These are phyloP conservation scores for Agrilus planipennis DNA, from an alignment of 1,140 invertebrate species.

Conservation along the genomic window DNA sequence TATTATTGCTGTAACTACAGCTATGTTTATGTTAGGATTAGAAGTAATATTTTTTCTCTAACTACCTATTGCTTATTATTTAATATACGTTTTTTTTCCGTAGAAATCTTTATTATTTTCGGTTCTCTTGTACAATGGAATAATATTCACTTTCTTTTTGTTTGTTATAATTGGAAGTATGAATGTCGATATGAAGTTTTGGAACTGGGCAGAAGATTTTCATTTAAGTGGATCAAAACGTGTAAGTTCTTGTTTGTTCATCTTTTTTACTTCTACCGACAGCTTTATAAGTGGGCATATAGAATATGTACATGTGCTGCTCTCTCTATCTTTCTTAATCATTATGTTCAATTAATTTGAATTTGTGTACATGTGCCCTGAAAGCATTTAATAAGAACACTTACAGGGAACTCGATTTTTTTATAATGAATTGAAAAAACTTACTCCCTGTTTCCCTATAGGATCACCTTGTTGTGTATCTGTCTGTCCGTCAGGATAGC, in stretches of 20 bases:
- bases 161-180: constrained; percentile 31
- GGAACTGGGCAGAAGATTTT: constrained; percentile 27
- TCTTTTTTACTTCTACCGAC: constrained; percentile 10
- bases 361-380: no score
- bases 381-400: no score
- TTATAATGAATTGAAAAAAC: no score
- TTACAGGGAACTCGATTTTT: no score
- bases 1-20: constrained; percentile 49
- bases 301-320: no score
- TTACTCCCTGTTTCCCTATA: no score
- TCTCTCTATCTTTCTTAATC: no score
- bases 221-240: constrained; percentile 15
- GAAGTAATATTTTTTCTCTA: constrained; percentile 37
- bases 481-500: no score
- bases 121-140: constrained; percentile 23
- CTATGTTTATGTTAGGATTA: constrained; percentile 56
- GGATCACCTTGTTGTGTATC: no score
- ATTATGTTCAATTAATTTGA: no score
- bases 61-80: background rate
- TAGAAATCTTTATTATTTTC: constrained; percentile 23
- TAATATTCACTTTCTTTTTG: constrained; percentile 28
- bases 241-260: constrained; percentile 10
- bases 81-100: constrained; percentile 10
- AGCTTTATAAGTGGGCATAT: no score
- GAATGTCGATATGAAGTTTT: constrained; percentile 29